Base-by-base conservation (phyloP, 2,797 vertebrate genomes). In the Picus viridis region DNA sequence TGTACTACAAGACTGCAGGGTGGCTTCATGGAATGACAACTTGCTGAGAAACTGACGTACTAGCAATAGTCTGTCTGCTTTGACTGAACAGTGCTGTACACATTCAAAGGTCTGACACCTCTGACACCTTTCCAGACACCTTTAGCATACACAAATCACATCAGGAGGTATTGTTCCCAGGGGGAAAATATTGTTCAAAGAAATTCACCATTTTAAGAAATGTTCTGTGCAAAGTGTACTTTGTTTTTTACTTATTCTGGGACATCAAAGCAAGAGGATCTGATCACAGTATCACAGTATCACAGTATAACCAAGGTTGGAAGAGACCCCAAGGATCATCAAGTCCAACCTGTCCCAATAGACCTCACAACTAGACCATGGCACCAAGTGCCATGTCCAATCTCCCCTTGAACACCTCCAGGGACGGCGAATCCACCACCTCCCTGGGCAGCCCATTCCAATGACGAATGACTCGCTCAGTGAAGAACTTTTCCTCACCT, bases 1-100 rank as follows among this genome's bases (percentile, higher is more conserved):
- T 86, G 92, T 63, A 95, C 73, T n/a, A 95, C 68, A 94, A 95
- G 84, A 96, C 96, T 92, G 94, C 91, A 93, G 41, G 78, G 96
- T 95, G 91, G 91, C 91, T 97, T 96, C 96, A 95, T 58, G 93
- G 89, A 97, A 97, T 68, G 45, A 75, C 49, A 89, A 90, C 65
- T 92, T 96, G 68, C 85, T 24, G 49, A 51, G 77, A 79, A 81
- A 95, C 9, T 96, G 95, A 97, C 57, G 11, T 59, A 77, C 79
- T 89, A 96, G 15, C 86, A 95, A 81, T 80, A 90, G 62, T 83
- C 91, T 82, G 39, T 65, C 83, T 92, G 91, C 76, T 95, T 91
- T 75, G 32, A 96, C 91, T 94, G 83, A 83, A 96, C 96, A 97
- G 97, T 97, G 97, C 96, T 24, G 47, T 92, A 95, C 88, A 84